Base-by-base conservation (phyloP, 2,797 vertebrate genomes). In the Pangasius sanitwongsei region DNA sequence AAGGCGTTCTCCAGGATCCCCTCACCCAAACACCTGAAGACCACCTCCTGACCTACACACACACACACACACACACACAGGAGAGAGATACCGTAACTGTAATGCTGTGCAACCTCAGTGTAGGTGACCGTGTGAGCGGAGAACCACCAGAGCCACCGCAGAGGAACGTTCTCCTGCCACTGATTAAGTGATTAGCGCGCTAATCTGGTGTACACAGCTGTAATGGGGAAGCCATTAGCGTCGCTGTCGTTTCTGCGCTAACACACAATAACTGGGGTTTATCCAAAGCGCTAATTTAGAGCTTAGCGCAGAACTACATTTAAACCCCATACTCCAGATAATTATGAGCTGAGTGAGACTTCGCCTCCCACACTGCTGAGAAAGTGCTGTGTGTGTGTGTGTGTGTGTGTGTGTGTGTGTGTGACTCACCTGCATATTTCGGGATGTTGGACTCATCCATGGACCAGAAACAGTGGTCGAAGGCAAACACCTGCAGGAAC, bases 391-490 rank as follows among this genome's bases (percentile, higher is more conserved):
- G 88, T 77, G 77, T 44, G 53, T 74, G 82, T n/a, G 55, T 65
- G 53, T 63, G 84, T 80, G 84, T 57, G 70, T 74, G 78, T 84
- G 63, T 81, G 74, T 37, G 84, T 85, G 84, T 41, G 65, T 69
- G 31, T 83, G 83, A 96, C 94, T 97, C 96, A 99, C 99, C 99
- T 80, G 98, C 98, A 93, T 99, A 99, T 96, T 99, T 99, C 61
- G 97, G 95, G 92, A 96, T 95, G 92, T 99, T 98, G 93, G 97
- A 97, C 94, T 99, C 98, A 93, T 99, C 98, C 97, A 99, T 98
- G 93, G 99, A 99, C 99, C 99, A 99, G 95, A 99, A 99, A 94
- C 99, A 99, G 94, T 99, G 97, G 96, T 99, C 99, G 92, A 99
- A 99, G 92, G 98, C 98, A 92, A 99, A 99, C 92, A 99, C 98